Conservation (phyloP, 2,797 vertebrate genomes). For the Scyliorhinus canicula region DNA sequence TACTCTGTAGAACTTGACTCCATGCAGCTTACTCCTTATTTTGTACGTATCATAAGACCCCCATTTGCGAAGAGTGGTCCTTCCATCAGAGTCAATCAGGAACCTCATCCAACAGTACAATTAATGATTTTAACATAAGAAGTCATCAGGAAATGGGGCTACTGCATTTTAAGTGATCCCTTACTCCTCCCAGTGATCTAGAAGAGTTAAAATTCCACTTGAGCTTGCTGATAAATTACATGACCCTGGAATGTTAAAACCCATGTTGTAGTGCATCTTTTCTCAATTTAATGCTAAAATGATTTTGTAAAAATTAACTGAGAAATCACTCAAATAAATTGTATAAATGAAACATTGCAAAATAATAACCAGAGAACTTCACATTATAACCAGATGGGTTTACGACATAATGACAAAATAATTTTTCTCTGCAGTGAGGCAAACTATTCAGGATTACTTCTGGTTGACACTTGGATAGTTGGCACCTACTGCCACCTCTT, state of each 20-base stretch:
- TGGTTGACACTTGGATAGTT: not conserved
- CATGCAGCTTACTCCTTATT: not conserved
- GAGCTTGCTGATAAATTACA: not conserved
- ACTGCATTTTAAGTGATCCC: not conserved
- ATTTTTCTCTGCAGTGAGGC: not conserved
- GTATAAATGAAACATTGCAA: not conserved
- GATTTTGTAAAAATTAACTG: slow-evolving; percentile 5
- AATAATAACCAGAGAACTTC: not conserved
- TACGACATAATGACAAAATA: not conserved
- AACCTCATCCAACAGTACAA: not conserved
- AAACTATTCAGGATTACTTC: not conserved
- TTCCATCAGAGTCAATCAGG: not conserved
- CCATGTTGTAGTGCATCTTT: not conserved
- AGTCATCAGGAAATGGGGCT: not conserved
- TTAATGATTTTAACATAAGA: not conserved
- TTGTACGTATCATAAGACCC: not conserved
- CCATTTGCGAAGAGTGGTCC: not conserved
- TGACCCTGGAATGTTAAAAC: not conserved
- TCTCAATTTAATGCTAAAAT: not conserved
- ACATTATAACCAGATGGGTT: not conserved
- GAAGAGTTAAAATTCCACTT: not conserved
- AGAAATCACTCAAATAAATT: not conserved
- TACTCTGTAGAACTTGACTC: not conserved
- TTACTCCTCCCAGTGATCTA: not conserved
- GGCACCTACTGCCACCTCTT: not conserved